Evolutionary conservation across 2,888 invertebrate genomes (phyloP).

Genomic region (Epirrhoe tristata): DNA sequence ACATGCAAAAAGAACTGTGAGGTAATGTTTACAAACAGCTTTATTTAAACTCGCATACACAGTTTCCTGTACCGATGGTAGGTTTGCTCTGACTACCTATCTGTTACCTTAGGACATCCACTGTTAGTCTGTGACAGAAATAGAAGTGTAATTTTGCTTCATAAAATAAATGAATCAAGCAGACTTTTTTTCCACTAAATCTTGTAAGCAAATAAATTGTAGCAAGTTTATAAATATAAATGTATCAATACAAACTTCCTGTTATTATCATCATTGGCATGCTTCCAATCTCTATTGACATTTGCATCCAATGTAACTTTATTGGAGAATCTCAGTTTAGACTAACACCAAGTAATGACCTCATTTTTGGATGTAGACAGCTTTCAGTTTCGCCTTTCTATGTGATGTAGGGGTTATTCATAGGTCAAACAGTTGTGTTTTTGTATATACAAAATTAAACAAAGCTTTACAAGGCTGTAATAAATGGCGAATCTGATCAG

Average conservation of each 20-base stretch:
- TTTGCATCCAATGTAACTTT: constrained; percentile 24
- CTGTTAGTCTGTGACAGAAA: constrained; percentile 11
- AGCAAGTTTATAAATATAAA: constrained; percentile 16
- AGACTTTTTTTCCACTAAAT: neutral
- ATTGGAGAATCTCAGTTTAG: neutral
- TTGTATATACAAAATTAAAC: no score
- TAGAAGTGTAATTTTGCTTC: neutral
- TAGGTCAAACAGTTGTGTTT: neutral
- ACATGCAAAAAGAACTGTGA: neutral
- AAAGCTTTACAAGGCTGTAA: neutral
- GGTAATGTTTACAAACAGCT: neutral
- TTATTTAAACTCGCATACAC: neutral
- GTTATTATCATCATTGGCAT: constrained; percentile 44
- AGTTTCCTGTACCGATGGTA: neutral
- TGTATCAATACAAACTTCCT: constrained; percentile 22
- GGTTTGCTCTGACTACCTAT: neutral
- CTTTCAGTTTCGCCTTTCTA: neutral
- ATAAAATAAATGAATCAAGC: constrained; percentile 2
- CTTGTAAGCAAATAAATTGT: neutral
- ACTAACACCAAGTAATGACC: constrained; percentile 20
- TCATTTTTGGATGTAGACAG: constrained; percentile 14
- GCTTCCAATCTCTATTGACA: constrained; percentile 43
- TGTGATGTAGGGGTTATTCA: neutral
- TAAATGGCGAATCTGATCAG: neutral
- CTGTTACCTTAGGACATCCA: neutral